phyloP scores from a whole-genome alignment of 2,797 vertebrate species.

The Antrozous pallidus region DNA sequence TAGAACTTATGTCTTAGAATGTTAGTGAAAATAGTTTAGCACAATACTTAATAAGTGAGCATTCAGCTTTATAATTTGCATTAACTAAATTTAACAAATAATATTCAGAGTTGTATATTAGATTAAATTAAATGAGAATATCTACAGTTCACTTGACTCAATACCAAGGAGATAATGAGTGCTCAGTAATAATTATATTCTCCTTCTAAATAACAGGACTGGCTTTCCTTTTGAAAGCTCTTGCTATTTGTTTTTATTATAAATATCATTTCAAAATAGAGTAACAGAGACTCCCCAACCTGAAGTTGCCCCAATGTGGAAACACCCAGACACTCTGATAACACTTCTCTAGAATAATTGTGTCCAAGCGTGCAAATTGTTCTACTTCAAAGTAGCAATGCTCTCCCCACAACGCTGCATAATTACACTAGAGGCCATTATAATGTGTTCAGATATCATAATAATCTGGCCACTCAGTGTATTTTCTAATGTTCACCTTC shows the following conservation, averaged over 20 bases:
- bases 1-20: background rate
- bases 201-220: background rate
- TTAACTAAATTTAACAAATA: background rate
- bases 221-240: background rate
- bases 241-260: conserved; percentile 4
- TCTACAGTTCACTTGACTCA: background rate
- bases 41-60: background rate
- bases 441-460: too few relatives aligned
- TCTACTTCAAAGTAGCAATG: background rate
- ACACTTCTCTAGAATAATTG: background rate
- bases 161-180: background rate
- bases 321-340: background rate
- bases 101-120: background rate
- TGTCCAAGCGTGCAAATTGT: background rate
- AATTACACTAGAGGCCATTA: background rate
- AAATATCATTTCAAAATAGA: background rate
- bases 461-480: too few relatives aligned
- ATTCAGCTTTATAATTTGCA: background rate
- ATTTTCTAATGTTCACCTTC: too few relatives aligned
- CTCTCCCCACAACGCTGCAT: background rate
- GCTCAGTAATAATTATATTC: background rate
- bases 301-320: background rate
- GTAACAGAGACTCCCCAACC: background rate
- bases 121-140: background rate
- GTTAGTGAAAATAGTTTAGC: background rate